These are phyloP conservation scores for Acronicta alni DNA, from an alignment of 2,888 invertebrate genomes.

Conservation along the genomic window DNA sequence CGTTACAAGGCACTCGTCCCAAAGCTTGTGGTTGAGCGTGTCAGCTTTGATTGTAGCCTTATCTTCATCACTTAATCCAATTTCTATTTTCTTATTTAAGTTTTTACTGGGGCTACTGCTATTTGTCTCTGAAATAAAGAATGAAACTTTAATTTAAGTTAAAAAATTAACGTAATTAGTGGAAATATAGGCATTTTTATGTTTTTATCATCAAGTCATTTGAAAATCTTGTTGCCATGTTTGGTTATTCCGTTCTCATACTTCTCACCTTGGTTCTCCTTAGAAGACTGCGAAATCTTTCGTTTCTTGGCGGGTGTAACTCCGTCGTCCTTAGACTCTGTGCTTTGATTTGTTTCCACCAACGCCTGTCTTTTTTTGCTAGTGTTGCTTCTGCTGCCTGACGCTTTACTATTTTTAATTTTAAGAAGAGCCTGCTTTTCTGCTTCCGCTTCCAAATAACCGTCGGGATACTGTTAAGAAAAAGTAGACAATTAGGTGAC, in stretches of 20 bases:
- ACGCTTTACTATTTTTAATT: constrained; percentile 54
- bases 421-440: constrained; percentile 79
- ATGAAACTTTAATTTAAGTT: too few species aligned
- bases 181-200: too few species aligned
- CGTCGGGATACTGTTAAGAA: constrained; percentile 91
- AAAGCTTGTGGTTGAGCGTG: constrained; percentile 90
- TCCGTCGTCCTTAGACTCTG: constrained; percentile 64
- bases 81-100: constrained; percentile 7
- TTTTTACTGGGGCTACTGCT: constrained; percentile 3
- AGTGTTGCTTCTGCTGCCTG: constrained; percentile 31
- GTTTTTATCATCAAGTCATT: neutral
- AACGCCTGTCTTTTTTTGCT: constrained; percentile 69
- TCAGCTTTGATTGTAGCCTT: constrained; percentile 86
- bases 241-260: neutral
- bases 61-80: constrained; percentile 72
- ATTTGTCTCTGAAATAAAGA: constrained; percentile 38
- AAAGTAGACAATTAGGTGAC: neutral
- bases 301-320: constrained; percentile 63
- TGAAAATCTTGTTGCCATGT: too few species aligned
- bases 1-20: constrained; percentile 90
- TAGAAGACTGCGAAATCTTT: constrained; percentile 39
- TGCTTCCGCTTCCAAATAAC: constrained; percentile 91
- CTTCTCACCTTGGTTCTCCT: constrained; percentile 47
- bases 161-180: too few species aligned
- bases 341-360: constrained; percentile 68